Conservation (phyloP, 2,888 invertebrate genomes). For the Globia sparganii region DNA sequence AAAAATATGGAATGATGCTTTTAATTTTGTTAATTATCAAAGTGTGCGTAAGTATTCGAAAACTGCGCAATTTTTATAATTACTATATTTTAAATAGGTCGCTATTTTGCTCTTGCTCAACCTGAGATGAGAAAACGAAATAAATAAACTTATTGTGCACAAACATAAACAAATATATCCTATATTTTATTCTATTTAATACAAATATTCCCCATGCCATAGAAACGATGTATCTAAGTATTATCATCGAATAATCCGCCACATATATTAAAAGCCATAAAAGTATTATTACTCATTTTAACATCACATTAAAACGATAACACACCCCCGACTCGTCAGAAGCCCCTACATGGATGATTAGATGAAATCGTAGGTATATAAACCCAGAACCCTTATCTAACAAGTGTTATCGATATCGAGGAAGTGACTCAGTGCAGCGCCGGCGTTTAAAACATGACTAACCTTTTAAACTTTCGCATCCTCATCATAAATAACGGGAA, state of each 20-base stretch:
- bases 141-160: slow-evolving; percentile 1
- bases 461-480: slow-evolving; percentile 36
- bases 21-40: background rate
- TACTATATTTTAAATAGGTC: background rate
- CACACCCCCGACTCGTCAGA: slow-evolving; percentile 29
- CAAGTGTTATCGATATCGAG: slow-evolving; percentile 52
- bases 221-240: background rate
- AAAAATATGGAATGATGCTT: background rate
- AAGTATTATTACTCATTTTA: slow-evolving; percentile 32
- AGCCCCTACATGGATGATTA: slow-evolving; percentile 41
- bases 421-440: slow-evolving; percentile 63
- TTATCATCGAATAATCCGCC: background rate
- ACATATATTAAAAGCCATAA: slow-evolving; percentile 27
- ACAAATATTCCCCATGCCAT: background rate
- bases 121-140: background rate
- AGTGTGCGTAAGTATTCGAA: background rate
- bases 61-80: background rate
- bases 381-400: slow-evolving; percentile 56
- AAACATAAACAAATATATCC: background rate
- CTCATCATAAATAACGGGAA: slow-evolving; percentile 48
- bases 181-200: background rate
- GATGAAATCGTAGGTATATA: slow-evolving; percentile 58
- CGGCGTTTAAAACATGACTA: slow-evolving; percentile 62
- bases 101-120: background rate
- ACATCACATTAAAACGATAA: slow-evolving; percentile 36